Base-by-base conservation (phyloP, 2,113 vertebrate genomes). In the Donacobius atricapilla region DNA sequence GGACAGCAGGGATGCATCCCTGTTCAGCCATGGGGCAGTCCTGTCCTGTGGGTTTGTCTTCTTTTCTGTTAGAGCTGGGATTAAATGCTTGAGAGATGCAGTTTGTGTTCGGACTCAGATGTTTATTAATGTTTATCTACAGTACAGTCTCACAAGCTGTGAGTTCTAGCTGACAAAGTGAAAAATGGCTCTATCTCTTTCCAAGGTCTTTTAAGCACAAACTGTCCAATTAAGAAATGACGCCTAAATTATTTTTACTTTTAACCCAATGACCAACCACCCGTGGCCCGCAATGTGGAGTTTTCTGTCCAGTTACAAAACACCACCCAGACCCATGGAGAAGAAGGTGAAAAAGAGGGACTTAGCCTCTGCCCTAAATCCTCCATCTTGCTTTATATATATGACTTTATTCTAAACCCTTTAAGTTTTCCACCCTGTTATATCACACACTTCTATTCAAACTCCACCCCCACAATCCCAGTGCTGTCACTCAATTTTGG, bases 241-340 rank as follows among this genome's bases (percentile, higher is more conserved):
- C 19, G 33, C 19, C 54, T 33, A 13, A 56, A 33, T 56, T 33
- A 33, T 33, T 56, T n/a, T 56, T 56, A n/a, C 31, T 56, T n/a
- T 54, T 54, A 33, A 54, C 18, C 53, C 18, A 31, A n/a, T n/a
- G n/a, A 33, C 31, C 31, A 56, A 13, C 19, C 31, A 33, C 20
- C 13, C 1, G 1, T 56, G 54, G 54, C 12, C 20, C 2, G 5
- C 20, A 33, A 33, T 22, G 54, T 4, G 7, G 31, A 22, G 6
- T 22, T 56, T 56, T n/a, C 54, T n/a, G 14, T 3, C 54, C 31
- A 56, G 6, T 56, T 56, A 56, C 54, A 56, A n/a, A 56, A 56
- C 0, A 9, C 12, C 20, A n/a, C 31, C 54, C 20, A 56, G 20
- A n/a, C 8, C 18, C 31, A 22, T n/a, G 31, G 9, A 22, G 54